A percentile compares a stretch with the other conserved stretches of the same genome.
phyloP scores from a whole-genome alignment of 2,113 vertebrate species.

The Perccottus glenii region DNA sequence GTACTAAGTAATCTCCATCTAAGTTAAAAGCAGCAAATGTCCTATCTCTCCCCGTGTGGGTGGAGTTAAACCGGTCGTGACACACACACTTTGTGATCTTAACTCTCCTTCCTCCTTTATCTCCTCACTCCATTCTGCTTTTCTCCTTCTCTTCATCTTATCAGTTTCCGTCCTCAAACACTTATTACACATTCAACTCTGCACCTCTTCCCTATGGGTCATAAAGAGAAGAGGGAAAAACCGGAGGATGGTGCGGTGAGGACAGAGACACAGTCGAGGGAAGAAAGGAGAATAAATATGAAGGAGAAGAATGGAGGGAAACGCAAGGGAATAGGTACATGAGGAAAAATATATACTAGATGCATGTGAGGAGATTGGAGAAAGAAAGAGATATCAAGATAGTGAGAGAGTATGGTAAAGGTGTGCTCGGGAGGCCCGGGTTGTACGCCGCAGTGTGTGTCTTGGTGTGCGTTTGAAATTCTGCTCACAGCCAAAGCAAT shows the following conservation, averaged over 20 bases:
- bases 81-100: slow-evolving; percentile 28
- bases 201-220: slow-evolving; percentile 82
- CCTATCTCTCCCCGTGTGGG: slow-evolving; percentile 23
- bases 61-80: slow-evolving; percentile 44
- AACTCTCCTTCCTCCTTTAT: slow-evolving; percentile 35
- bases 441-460: slow-evolving; percentile 79
- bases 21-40: slow-evolving; percentile 4
- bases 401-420: slow-evolving; percentile 35
- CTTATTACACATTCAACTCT: slow-evolving; percentile 86
- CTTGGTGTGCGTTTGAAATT: slow-evolving; percentile 89
- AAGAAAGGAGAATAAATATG: slow-evolving; percentile 36
- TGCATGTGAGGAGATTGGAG: slow-evolving; percentile 56
- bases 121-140: slow-evolving; percentile 27
- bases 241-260: slow-evolving; percentile 9
- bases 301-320: slow-evolving; percentile 18
- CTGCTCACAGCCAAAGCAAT: slow-evolving; percentile 96
- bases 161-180: slow-evolving; percentile 26
- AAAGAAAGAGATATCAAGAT: slow-evolving; percentile 34
- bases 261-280: slow-evolving; percentile 17
- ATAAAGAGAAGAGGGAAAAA: slow-evolving; percentile 68
- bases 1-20: not conserved
- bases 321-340: slow-evolving; percentile 53
- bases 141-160: slow-evolving; percentile 18
- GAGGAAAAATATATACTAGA: slow-evolving; percentile 58
- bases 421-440: slow-evolving; percentile 71